Percentiles rank a stretch among this genome's conserved stretches.
phyloP scores from a whole-genome alignment of 2,113 vertebrate genomes.

The Sceloporus tristichus region DNA sequence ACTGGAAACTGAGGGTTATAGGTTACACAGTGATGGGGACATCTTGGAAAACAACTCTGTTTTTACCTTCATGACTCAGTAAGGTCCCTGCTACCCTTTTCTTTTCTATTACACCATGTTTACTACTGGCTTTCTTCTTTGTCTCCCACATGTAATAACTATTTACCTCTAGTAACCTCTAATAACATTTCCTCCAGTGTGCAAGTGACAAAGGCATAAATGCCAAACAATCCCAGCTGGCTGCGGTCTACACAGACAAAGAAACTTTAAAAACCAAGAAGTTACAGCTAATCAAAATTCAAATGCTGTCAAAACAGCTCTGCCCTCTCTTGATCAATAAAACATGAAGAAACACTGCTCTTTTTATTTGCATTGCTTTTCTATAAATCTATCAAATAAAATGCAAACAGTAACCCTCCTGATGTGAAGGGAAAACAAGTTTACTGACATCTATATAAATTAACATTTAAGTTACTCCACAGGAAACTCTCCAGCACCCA shows the following conservation, averaged over 20 bases:
- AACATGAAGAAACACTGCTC: slow-evolving; percentile 74
- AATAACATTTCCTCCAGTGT: background rate
- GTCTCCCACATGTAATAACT: background rate
- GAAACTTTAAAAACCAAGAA: slow-evolving; percentile 68
- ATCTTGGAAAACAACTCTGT: background rate
- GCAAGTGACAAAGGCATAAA: background rate
- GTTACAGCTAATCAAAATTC: slow-evolving; percentile 71
- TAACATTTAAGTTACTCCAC: slow-evolving; percentile 72
- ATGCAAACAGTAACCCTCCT: slow-evolving; percentile 52
- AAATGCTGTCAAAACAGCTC: slow-evolving; percentile 68
- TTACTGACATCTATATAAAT: slow-evolving; percentile 69
- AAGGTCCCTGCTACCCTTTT: background rate
- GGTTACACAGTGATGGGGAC: background rate
- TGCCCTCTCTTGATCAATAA: slow-evolving; percentile 73
- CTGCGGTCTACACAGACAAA: slow-evolving; percentile 61
- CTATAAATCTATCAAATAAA: slow-evolving; percentile 67
- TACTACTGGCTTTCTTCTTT: background rate
- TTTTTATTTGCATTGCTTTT: slow-evolving; percentile 73
- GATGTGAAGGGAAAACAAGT: slow-evolving; percentile 62
- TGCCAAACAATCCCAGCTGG: background rate
- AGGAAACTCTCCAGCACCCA: slow-evolving; percentile 58
- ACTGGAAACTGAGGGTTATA: background rate
- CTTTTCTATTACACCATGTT: too few relatives aligned
- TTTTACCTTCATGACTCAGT: background rate
- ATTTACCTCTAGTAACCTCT: background rate